Conservation (phyloP, 2,888 invertebrate species). For the Stegana nigrithorax region DNA sequence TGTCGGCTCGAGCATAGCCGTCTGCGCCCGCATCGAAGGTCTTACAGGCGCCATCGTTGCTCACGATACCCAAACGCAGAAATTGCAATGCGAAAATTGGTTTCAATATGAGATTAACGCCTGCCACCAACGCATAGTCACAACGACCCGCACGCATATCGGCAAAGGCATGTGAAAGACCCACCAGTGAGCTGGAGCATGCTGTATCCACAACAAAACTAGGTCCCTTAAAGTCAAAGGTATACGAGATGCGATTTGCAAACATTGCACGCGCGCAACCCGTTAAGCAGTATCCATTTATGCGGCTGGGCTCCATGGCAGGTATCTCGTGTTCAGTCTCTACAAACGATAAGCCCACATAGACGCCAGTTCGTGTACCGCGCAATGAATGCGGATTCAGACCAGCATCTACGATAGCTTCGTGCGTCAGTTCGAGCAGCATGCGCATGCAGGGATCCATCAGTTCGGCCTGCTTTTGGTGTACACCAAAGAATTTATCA, state of each 20-base stretch:
- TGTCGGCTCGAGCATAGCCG: conserved; percentile 94
- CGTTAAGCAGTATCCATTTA: conserved; percentile 90
- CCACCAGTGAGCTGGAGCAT: conserved; percentile 94
- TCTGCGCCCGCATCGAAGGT: conserved; percentile 92
- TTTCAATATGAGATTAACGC: conserved; percentile 88
- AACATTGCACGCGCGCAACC: conserved; percentile 98
- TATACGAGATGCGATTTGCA: conserved; percentile 94
- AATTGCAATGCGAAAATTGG: conserved; percentile 94
- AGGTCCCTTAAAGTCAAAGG: conserved; percentile 95
- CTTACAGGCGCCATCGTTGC: conserved; percentile 85
- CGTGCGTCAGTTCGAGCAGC: conserved; percentile 90
- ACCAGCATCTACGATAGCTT: conserved; percentile 90
- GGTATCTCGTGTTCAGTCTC: conserved; percentile 91
- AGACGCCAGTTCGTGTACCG: conserved; percentile 93
- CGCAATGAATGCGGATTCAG: conserved; percentile 84
- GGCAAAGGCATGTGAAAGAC: conserved; percentile 84
- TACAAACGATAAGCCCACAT: conserved; percentile 88
- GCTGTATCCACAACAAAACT: conserved; percentile 98
- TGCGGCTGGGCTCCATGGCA: conserved; percentile 84
- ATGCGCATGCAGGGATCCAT: conserved; percentile 95
- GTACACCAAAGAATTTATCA: conserved; percentile 90
- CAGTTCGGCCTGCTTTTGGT: conserved; percentile 89
- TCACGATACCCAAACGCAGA: conserved; percentile 91
- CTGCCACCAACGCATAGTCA: conserved; percentile 94
- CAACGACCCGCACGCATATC: conserved; percentile 89